Conservation (phyloP, 2,888 invertebrate genomes). For the Chymomyza caudatula region DNA sequence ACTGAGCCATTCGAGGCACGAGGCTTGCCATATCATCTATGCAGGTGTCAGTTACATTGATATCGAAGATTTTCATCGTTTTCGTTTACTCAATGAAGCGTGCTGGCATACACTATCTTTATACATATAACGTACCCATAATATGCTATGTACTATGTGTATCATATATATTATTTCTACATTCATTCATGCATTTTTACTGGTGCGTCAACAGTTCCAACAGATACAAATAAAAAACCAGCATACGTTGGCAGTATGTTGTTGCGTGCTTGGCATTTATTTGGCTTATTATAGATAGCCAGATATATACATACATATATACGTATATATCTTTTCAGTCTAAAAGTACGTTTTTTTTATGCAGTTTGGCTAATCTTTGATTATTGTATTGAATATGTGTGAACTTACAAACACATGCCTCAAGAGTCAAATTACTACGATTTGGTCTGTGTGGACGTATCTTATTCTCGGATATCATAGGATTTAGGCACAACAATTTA, state of each 20-base stretch:
- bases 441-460: no score
- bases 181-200: neutral
- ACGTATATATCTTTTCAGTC: neutral
- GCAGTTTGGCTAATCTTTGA: neutral
- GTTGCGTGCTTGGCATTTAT: neutral
- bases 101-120: neutral
- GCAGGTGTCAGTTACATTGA: conserved; percentile 3
- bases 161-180: neutral
- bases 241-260: neutral
- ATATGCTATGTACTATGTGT: neutral
- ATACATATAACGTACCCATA: neutral
- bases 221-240: neutral
- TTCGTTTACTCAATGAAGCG: conserved; percentile 1
- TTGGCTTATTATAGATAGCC: neutral
- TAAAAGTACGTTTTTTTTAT: neutral
- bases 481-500: no score
- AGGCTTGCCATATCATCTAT: neutral
- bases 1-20: neutral
- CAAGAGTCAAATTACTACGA: no score
- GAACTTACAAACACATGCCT: no score
- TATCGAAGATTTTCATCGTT: neutral
- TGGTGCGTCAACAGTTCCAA: neutral
- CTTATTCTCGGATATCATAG: no score
- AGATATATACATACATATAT: neutral
- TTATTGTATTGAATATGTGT: neutral